Base-by-base conservation (phyloP, 2,113 vertebrate species). In the Campylomormyrus tamandua region DNA sequence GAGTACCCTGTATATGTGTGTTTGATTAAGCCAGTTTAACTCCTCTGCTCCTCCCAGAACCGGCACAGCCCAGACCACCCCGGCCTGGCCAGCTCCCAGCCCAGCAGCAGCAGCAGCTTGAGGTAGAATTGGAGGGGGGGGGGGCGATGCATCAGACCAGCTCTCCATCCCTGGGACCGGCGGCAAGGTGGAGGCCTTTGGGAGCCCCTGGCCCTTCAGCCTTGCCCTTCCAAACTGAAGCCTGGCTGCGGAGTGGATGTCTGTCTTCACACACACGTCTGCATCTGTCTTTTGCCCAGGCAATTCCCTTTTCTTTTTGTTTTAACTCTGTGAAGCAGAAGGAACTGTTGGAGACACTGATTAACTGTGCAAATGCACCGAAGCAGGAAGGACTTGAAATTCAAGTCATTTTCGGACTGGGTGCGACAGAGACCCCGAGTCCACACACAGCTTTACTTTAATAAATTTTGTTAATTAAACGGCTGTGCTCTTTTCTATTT, bases 11-110 rank as follows among this genome's bases (percentile, higher is more conserved):
- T 77, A 39, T 39, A 77, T 11, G 9, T 62, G 48, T 10, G 66
- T 35, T 11, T 35, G 1, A 42, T 77, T 17, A 80, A 80, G 35
- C 74, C 6, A 31, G 35, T 80, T 42, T 8, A 39, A 80, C 74
- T 31, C 52, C 83, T 91, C 49, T 77, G 89, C 92, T 35, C 83
- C 66, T 90, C 0, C 0, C 93, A 99, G 98, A 99, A 97, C 93
- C 97, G 98, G 58, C 98, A 99, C 94, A 99, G 98, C 95, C 98
- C 98, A 0, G 98, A 99, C 93, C 98, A 99, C 90, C 98, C 98
- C 0, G 97, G 97, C 2, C 95, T 98, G 91, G 95, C 97, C 92
- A 96, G 97, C 93, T 98, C 98, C 91, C 98, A 99, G 92, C 97
- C 97, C 92, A 98, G 97, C 96, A 98, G 97, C 93, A 96, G 95